phyloP scores from a whole-genome alignment of 2,888 invertebrate species.

The Drosophila sordidula region DNA sequence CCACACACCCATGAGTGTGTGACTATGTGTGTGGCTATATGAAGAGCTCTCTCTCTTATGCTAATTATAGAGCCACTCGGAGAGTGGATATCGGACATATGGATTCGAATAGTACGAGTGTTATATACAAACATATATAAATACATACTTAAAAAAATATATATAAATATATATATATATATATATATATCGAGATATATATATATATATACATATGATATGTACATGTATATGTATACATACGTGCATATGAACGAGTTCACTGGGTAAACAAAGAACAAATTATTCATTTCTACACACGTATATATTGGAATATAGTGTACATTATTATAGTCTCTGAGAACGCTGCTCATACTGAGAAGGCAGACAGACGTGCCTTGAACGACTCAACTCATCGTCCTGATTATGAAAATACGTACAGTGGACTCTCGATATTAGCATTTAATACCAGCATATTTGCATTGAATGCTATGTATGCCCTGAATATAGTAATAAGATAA shows the following conservation, averaged over 20 bases:
- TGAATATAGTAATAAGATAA: too few species aligned
- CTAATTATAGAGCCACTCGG: conserved; percentile 60
- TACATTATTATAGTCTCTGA: conserved; percentile 2
- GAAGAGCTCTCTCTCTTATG: conserved; percentile 35
- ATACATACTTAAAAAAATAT: not conserved
- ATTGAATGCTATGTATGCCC: too few species aligned
- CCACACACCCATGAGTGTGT: conserved; percentile 13
- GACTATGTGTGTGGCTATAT: conserved; percentile 8
- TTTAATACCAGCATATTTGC: too few species aligned
- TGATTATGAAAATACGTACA: too few species aligned
- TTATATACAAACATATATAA: conserved; percentile 3
- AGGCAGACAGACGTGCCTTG: not conserved
- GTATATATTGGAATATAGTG: not conserved
- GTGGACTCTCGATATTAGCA: too few species aligned
- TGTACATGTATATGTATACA: conserved; percentile 1
- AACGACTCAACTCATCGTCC: not conserved
- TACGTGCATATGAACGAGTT: not conserved
- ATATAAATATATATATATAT: conserved; percentile 3
- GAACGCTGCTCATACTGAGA: not conserved
- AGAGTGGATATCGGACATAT: conserved; percentile 12
- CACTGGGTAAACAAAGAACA: conserved; percentile 23
- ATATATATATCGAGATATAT: conserved; percentile 2
- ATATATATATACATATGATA: conserved; percentile 4
- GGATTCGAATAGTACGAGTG: conserved; percentile 3
- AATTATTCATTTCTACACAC: conserved; percentile 10